Conservation (phyloP, 2,113 vertebrate genomes). For the Acrocephalus arundinaceus region DNA sequence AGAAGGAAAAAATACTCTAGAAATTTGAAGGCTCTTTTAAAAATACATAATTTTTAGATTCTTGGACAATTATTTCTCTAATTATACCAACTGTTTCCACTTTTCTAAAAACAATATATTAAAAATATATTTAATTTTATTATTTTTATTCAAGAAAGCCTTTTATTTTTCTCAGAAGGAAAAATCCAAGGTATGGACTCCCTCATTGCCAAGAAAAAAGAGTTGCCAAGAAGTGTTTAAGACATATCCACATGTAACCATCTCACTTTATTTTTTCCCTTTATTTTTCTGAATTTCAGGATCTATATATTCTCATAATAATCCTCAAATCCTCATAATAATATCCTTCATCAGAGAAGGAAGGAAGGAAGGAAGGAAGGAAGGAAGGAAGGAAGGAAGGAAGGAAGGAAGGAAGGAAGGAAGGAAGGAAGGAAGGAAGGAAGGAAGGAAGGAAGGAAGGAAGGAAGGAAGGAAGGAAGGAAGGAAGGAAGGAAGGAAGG, state of each 20-base stretch:
- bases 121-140: neutral
- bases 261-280: neutral
- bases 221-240: neutral
- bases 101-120: neutral
- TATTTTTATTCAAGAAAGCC: neutral
- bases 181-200: neutral
- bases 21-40: neutral
- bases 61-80: neutral
- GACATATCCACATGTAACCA: fast-evolving
- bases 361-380: too few species aligned
- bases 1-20: neutral
- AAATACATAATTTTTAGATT: neutral
- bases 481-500: neutral
- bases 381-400: too few species aligned
- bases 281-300: neutral
- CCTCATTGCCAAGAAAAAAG: neutral
- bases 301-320: neutral
- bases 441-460: too few species aligned
- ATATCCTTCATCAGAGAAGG: too few species aligned
- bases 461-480: neutral
- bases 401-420: too few species aligned
- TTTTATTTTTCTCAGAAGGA: neutral
- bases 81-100: too few species aligned
- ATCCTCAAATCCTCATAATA: neutral
- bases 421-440: too few species aligned